These are phyloP conservation scores for Phalacrocorax aristotelis DNA, from an alignment of 2,113 vertebrate genomes.

Conservation along the genomic window DNA sequence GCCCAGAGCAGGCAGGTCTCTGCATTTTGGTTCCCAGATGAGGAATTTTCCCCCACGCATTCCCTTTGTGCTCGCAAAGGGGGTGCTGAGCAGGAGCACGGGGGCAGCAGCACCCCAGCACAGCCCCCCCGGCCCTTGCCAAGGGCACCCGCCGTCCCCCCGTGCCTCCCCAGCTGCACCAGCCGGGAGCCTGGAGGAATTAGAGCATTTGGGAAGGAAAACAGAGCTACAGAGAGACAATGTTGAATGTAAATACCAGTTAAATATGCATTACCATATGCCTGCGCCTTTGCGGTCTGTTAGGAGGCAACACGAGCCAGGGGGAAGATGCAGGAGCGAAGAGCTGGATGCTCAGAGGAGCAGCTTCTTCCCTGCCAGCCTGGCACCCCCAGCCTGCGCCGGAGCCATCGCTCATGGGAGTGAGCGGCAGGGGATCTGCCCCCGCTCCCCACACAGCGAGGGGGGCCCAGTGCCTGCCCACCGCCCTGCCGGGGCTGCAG, in stretches of 20 bases:
- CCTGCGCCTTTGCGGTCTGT: constrained; percentile 44
- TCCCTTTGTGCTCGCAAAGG: fast-evolving
- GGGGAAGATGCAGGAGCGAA: constrained; percentile 1
- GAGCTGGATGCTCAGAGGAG: constrained; percentile 40
- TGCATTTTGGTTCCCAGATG: background rate
- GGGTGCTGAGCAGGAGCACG: background rate
- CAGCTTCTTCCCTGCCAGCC: background rate
- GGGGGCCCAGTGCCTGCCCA: background rate
- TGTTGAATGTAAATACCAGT: constrained; percentile 76
- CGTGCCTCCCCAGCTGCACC: background rate
- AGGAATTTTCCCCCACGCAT: fast-evolving
- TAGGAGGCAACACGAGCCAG: constrained; percentile 34
- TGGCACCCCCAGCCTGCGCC: background rate
- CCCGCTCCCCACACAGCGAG: background rate
- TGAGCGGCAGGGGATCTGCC: background rate
- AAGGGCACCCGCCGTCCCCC: background rate
- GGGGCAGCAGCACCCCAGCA: background rate
- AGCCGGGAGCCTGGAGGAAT: constrained; percentile 34
- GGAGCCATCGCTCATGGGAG: background rate
- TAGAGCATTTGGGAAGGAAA: constrained; percentile 54
- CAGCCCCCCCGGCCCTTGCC: background rate
- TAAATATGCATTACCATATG: constrained; percentile 78
- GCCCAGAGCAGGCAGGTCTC: background rate
- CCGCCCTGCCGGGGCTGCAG: fast-evolving
- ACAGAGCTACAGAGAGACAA: constrained; percentile 66